These are phyloP conservation scores for Bombus polaris DNA, from an alignment of 1,140 invertebrate genomes.

Conservation along the genomic window DNA sequence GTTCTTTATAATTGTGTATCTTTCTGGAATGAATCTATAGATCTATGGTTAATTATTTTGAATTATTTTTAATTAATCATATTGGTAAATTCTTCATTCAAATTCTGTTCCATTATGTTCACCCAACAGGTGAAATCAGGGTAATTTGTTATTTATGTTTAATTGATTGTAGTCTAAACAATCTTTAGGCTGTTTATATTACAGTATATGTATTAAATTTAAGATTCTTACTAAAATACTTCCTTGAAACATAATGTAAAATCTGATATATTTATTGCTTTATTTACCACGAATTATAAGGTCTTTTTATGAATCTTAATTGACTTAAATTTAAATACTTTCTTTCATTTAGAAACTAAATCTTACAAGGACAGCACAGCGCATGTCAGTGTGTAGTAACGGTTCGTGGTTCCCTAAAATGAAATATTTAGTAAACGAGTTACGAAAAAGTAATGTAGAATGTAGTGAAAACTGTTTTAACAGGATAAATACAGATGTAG, in stretches of 20 bases:
- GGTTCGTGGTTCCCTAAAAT: conserved; percentile 68
- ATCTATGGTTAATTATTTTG: background rate
- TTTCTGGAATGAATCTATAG: background rate
- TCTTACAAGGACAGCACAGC: conserved; percentile 34
- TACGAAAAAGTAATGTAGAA: conserved; percentile 57
- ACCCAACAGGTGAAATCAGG: background rate
- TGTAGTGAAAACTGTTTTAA: conserved; percentile 52
- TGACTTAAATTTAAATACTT: background rate
- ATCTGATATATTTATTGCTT: background rate
- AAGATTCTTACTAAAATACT: background rate
- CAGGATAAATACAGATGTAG: conserved; percentile 46
- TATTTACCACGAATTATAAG: background rate
- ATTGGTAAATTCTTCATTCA: background rate
- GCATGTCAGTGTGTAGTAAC: conserved; percentile 51
- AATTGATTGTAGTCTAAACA: background rate
- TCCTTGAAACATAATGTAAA: background rate
- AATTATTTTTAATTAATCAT: too few relatives aligned
- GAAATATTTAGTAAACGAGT: conserved; percentile 66
- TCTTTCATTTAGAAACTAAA: conserved; percentile 56
- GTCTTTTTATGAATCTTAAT: background rate
- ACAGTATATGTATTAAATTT: background rate
- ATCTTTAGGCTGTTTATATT: background rate
- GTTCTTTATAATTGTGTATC: background rate
- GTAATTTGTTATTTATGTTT: background rate
- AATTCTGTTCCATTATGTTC: background rate